Conservation (phyloP, 2,888 invertebrate genomes). For the Ecliptopera silaceata region DNA sequence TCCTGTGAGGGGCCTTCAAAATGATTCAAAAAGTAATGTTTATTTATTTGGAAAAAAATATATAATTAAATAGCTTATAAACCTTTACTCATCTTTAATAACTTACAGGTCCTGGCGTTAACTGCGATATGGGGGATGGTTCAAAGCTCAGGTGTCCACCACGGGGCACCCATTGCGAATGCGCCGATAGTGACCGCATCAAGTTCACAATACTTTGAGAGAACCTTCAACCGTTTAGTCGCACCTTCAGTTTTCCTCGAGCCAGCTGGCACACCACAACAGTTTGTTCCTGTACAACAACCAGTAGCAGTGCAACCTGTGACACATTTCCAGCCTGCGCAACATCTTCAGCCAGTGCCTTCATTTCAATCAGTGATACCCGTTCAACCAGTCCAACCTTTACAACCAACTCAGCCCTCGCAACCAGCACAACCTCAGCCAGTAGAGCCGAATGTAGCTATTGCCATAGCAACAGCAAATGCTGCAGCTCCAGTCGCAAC, state of each 20-base stretch:
- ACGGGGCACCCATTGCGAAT: slow-evolving; percentile 41
- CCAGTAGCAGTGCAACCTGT: slow-evolving; percentile 16
- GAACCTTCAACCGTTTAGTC: slow-evolving; percentile 83
- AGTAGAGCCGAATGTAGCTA: slow-evolving; percentile 65
- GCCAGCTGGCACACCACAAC: slow-evolving; percentile 26
- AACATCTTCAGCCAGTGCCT: slow-evolving; percentile 29
- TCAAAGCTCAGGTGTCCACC: slow-evolving; percentile 59
- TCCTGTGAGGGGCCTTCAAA: slow-evolving; percentile 56
- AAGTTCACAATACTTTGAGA: slow-evolving; percentile 86
- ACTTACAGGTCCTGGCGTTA: slow-evolving; percentile 60
- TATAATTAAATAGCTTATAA: no score
- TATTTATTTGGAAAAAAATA: background rate
- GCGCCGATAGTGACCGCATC: slow-evolving; percentile 85
- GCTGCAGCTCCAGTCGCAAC: slow-evolving; percentile 75
- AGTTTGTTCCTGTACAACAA: slow-evolving; percentile 21
- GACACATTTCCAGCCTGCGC: slow-evolving; percentile 34
- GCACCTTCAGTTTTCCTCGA: slow-evolving; percentile 45
- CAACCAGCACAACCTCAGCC: slow-evolving; percentile 43
- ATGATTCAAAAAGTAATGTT: slow-evolving; percentile 65
- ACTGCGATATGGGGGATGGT: slow-evolving; percentile 53
- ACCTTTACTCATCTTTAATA: background rate
- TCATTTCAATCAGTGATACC: slow-evolving; percentile 29
- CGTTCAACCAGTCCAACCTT: slow-evolving; percentile 36
- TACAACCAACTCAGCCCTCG: slow-evolving; percentile 25
- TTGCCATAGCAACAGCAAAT: slow-evolving; percentile 73